Evolutionary conservation across 1,140 invertebrate species (phyloP).

Genomic region (Drosophila guanche): DNA sequence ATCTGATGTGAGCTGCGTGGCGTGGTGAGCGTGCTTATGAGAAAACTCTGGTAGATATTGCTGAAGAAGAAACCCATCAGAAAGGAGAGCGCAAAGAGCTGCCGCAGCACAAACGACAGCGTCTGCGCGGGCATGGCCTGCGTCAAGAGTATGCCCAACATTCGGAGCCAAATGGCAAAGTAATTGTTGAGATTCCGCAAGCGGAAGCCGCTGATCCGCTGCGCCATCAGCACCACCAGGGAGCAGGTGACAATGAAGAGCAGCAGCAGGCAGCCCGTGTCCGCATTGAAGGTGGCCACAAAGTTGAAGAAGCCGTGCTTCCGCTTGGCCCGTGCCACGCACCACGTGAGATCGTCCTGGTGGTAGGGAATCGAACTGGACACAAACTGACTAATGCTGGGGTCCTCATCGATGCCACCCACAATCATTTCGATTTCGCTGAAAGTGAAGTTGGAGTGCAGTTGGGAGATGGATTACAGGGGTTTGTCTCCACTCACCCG

Average conservation of each 20-base stretch:
- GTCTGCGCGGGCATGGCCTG: slow-evolving; percentile 48
- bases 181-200: slow-evolving; percentile 39
- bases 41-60: slow-evolving; percentile 77
- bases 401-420: slow-evolving; percentile 78
- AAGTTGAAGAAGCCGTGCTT: slow-evolving; percentile 73
- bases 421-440: slow-evolving; percentile 77
- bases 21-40: slow-evolving; percentile 76
- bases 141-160: slow-evolving; percentile 62
- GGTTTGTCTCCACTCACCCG: slow-evolving; percentile 41
- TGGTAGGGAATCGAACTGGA: slow-evolving; percentile 74
- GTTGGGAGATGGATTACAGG: too few species aligned
- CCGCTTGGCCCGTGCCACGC: slow-evolving; percentile 67
- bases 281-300: slow-evolving; percentile 56
- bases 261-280: slow-evolving; percentile 45
- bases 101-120: slow-evolving; percentile 35
- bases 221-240: slow-evolving; percentile 43
- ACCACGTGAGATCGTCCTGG: slow-evolving; percentile 81
- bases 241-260: slow-evolving; percentile 56
- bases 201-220: slow-evolving; percentile 32
- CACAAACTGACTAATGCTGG: slow-evolving; percentile 73
- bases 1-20: slow-evolving; percentile 63
- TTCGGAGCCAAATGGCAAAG: slow-evolving; percentile 47
- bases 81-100: slow-evolving; percentile 55
- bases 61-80: slow-evolving; percentile 69
- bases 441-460: not conserved